These are phyloP conservation scores for Actinernus sp. DNA, from an alignment of 92 coral and sea anemone genomes.

Conservation along the genomic window DNA sequence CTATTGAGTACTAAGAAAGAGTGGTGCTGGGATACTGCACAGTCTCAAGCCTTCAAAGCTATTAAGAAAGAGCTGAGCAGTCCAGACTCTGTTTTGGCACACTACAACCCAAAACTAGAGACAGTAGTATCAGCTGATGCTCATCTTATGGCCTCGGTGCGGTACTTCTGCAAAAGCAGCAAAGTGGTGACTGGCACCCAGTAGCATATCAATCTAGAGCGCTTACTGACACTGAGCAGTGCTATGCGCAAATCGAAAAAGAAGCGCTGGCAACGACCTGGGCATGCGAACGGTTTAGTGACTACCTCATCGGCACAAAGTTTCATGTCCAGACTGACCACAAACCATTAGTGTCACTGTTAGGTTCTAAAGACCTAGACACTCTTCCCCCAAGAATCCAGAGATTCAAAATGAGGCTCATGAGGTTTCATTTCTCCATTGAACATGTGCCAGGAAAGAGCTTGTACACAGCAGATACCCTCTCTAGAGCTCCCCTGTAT, in stretches of 20 bases:
- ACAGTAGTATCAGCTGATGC: slow-evolving; percentile 3
- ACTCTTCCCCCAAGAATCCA: slow-evolving; percentile 44
- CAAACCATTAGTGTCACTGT: slow-evolving; percentile 58
- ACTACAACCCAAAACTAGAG: slow-evolving; percentile 42
- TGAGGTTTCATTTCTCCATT: slow-evolving; percentile 39
- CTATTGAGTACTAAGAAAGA: slow-evolving; percentile 29
- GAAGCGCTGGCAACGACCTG: slow-evolving; percentile 56
- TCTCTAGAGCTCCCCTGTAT: slow-evolving; percentile 54
- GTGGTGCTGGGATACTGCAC: slow-evolving; percentile 48
- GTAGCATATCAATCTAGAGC: slow-evolving; percentile 66
- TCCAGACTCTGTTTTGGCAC: slow-evolving; percentile 33
- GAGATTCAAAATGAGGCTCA: slow-evolving; percentile 34
- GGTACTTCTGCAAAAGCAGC: slow-evolving; percentile 51
- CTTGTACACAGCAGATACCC: slow-evolving; percentile 48
- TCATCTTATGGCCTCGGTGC: slow-evolving; percentile 51
- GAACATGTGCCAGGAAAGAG: slow-evolving; percentile 54
- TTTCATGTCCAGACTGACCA: slow-evolving; percentile 61
- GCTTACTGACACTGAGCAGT: slow-evolving; percentile 52
- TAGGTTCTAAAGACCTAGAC: slow-evolving; percentile 46
- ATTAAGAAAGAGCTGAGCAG: slow-evolving; percentile 35
- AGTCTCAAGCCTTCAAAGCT: slow-evolving; percentile 40
- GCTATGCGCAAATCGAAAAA: slow-evolving; percentile 73
- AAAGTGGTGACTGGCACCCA: slow-evolving; percentile 36
- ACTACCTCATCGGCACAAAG: slow-evolving; percentile 26
- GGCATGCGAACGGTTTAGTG: no score